Evolutionary conservation across 2,113 vertebrate species (phyloP).

Genomic region (Isichthys henryi): DNA sequence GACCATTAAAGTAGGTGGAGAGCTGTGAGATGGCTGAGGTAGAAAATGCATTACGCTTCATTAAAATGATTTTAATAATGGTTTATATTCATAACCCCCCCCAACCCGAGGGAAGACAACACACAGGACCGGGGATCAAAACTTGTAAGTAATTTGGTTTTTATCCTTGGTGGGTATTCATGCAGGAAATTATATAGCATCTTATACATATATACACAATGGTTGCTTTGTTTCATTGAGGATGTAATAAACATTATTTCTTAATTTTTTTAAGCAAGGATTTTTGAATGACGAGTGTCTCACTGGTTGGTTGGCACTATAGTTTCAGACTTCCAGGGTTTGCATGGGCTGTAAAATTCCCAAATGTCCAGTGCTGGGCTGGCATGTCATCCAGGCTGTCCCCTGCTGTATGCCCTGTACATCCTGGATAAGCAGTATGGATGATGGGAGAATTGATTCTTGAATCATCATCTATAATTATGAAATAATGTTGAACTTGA

Average conservation of each 20-base stretch:
- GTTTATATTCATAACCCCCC: constrained; percentile 13
- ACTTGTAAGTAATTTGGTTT: neutral
- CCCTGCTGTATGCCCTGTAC: neutral
- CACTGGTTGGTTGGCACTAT: neutral
- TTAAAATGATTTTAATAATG: neutral
- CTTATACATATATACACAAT: neutral
- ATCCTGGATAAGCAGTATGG: neutral
- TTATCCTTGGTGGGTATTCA: neutral
- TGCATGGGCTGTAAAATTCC: neutral
- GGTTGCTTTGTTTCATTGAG: neutral
- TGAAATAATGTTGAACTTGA: neutral
- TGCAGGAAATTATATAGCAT: constrained; percentile 5
- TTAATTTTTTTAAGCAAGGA: neutral
- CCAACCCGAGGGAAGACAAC: neutral
- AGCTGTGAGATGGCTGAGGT: neutral
- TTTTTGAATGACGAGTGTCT: neutral
- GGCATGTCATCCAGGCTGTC: neutral
- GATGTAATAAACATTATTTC: neutral
- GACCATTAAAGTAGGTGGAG: neutral
- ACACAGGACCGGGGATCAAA: neutral
- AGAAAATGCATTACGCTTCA: constrained; percentile 2
- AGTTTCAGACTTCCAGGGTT: neutral
- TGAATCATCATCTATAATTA: neutral
- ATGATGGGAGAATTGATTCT: neutral
- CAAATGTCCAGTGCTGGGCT: neutral